Conservation (phyloP, 2,888 invertebrate species). For the Machimus rusticus region DNA sequence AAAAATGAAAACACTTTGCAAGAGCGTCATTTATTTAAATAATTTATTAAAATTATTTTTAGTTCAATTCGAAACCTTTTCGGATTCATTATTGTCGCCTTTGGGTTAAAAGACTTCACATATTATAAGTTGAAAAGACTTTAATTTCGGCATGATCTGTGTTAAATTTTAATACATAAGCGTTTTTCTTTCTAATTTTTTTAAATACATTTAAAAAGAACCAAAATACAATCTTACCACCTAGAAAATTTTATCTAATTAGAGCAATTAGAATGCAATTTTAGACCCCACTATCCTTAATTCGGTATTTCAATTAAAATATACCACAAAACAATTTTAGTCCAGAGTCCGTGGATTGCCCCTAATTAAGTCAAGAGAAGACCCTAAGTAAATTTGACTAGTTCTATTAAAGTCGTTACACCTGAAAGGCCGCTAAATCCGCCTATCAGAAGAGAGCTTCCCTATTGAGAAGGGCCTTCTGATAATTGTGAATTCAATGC, state of each 20-base stretch:
- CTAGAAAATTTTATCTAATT: not conserved
- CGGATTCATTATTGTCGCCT: no score
- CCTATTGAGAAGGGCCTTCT: not conserved
- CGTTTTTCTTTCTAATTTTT: not conserved
- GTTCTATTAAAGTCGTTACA: not conserved
- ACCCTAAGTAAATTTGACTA: not conserved
- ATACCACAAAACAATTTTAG: not conserved
- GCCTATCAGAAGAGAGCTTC: not conserved
- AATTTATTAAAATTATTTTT: no score
- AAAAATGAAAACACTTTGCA: no score
- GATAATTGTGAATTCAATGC: conserved; percentile 9
- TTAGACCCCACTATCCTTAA: not conserved
- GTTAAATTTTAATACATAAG: not conserved
- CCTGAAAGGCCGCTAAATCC: not conserved
- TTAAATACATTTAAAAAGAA: no score
- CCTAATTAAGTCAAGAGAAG: not conserved
- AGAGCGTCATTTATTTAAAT: no score
- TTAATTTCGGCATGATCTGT: no score
- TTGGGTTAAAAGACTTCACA: no score
- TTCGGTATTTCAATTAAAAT: not conserved
- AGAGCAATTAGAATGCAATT: not conserved
- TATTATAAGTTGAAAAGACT: no score
- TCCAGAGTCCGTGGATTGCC: not conserved
- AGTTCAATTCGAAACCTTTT: no score
- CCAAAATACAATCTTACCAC: not conserved